These are phyloP conservation scores for Macrosoma leucophasiata DNA, from an alignment of 2,888 invertebrate genomes.

Conservation along the genomic window DNA sequence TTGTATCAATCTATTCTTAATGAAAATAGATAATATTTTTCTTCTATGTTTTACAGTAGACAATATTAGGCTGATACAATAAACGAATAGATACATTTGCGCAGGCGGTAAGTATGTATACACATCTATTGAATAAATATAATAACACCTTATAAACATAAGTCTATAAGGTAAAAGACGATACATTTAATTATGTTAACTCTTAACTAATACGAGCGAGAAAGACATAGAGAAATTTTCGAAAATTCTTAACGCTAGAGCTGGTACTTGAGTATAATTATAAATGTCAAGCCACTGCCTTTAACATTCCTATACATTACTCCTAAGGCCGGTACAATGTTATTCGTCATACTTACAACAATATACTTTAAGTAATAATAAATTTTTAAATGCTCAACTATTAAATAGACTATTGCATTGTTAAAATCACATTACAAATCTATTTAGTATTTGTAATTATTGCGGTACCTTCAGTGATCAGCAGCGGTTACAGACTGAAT, in stretches of 20 bases:
- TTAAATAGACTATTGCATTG: constrained; percentile 56
- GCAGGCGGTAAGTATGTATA: constrained; percentile 58
- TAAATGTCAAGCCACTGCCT: constrained; percentile 52
- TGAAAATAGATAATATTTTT: constrained; percentile 53
- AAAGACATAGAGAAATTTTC: constrained; percentile 68
- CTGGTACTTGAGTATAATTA: constrained; percentile 49
- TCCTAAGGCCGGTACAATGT: constrained; percentile 70
- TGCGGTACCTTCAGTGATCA: too few relatives aligned
- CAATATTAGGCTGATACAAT: constrained; percentile 55
- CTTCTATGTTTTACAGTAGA: constrained; percentile 43
- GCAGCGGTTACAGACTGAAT: too few relatives aligned
- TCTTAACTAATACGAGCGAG: constrained; percentile 66
- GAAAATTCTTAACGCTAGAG: constrained; percentile 52
- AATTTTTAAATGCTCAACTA: constrained; percentile 62
- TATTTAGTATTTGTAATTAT: constrained; percentile 40
- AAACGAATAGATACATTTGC: constrained; percentile 51
- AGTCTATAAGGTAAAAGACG: constrained; percentile 42
- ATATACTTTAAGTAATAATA: constrained; percentile 66
- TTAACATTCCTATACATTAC: constrained; percentile 56
- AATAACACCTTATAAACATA: constrained; percentile 49
- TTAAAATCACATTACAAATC: constrained; percentile 47
- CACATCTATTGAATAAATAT: constrained; percentile 44
- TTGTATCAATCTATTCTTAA: constrained; percentile 52
- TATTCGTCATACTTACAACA: constrained; percentile 58
- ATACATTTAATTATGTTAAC: constrained; percentile 49